Evolutionary conservation across 2,797 vertebrate genomes (phyloP).

Genomic region (Cuniculus paca): DNA sequence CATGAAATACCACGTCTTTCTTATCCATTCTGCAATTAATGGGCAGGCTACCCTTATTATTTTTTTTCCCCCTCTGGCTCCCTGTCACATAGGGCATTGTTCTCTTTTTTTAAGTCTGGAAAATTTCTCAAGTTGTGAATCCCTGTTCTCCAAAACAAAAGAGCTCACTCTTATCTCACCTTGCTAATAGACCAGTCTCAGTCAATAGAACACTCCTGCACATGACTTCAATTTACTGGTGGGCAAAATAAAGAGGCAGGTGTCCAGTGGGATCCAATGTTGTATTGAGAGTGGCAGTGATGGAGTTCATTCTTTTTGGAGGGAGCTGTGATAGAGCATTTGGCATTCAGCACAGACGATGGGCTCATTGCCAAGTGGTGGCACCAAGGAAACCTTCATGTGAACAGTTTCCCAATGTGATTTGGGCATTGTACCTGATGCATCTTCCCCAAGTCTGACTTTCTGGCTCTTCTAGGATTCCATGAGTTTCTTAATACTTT

Average conservation of each 20-base stretch:
- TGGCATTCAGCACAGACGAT: background rate
- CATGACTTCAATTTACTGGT: background rate
- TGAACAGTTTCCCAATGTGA: background rate
- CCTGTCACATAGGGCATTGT: too few species aligned
- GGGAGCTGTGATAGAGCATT: background rate
- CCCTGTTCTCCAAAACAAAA: constrained; percentile 17
- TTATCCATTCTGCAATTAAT: too few species aligned
- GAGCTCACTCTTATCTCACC: background rate
- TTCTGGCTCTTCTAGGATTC: constrained; percentile 3
- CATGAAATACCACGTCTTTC: too few species aligned
- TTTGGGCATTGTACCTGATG: background rate
- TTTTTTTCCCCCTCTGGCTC: too few species aligned
- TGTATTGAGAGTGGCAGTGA: background rate
- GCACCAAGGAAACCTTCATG: background rate
- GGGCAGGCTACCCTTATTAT: too few species aligned
- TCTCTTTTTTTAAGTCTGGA: background rate
- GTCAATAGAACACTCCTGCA: background rate
- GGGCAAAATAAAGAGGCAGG: background rate
- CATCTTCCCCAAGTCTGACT: background rate
- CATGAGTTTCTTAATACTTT: background rate
- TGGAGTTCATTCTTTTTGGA: background rate
- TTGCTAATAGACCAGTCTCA: background rate
- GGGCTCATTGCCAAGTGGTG: background rate
- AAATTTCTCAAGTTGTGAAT: background rate
- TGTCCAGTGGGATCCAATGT: background rate